Evolutionary conservation across 1,140 invertebrate genomes (phyloP).

Genomic region (Lucilia cuprina): DNA sequence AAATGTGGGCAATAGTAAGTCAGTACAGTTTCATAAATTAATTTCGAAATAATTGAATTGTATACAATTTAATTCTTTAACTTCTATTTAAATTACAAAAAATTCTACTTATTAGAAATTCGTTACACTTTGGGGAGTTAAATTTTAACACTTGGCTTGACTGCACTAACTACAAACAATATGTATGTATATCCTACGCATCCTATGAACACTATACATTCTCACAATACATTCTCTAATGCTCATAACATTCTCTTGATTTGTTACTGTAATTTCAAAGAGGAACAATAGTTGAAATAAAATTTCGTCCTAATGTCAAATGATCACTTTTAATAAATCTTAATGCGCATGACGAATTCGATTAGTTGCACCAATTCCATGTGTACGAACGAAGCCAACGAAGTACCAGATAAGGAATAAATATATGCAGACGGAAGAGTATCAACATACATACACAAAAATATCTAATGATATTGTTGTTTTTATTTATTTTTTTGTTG

Average conservation of each 20-base stretch:
- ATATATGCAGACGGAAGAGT: background rate
- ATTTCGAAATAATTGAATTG: background rate
- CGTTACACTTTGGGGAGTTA: slow-evolving; percentile 31
- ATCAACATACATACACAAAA: background rate
- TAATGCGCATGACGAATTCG: slow-evolving; percentile 61
- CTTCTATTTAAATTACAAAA: background rate
- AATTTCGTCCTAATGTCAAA: slow-evolving; percentile 63
- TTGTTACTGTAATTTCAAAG: slow-evolving; percentile 26
- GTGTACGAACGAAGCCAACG: background rate
- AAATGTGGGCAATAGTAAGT: no score
- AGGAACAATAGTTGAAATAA: slow-evolving; percentile 37
- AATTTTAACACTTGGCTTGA: slow-evolving; percentile 21
- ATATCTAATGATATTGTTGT: slow-evolving; percentile 1
- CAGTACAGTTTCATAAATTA: background rate
- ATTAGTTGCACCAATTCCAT: slow-evolving; percentile 40
- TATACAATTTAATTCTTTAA: background rate
- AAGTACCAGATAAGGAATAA: background rate
- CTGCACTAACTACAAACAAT: background rate
- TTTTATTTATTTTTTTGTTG: background rate
- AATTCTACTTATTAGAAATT: slow-evolving; percentile 30
- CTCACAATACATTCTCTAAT: background rate
- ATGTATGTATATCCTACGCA: background rate
- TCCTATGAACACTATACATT: background rate
- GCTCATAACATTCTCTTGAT: background rate
- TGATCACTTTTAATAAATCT: slow-evolving; percentile 62